Percentiles rank a stretch among this genome's conserved stretches.
These are phyloP conservation scores for Mionectes olivaceus DNA, from an alignment of 2,797 vertebrate genomes.

Conservation along the genomic window DNA sequence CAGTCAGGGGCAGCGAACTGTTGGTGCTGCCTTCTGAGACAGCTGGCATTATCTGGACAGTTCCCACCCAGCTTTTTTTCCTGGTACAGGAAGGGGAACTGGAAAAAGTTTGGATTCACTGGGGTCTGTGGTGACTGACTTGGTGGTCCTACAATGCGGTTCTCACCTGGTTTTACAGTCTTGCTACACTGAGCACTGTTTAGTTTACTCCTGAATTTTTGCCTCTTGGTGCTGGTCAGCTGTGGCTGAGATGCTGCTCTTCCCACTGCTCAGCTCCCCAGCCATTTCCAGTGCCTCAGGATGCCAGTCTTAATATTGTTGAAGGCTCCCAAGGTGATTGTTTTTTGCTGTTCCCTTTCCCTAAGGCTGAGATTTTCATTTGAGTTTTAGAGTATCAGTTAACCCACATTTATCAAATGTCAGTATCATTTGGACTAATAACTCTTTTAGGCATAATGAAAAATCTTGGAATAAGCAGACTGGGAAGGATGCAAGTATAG, in stretches of 20 bases:
- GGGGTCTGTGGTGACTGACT: background rate
- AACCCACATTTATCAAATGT: constrained; percentile 5
- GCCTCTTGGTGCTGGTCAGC: background rate
- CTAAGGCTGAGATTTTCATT: constrained; percentile 5
- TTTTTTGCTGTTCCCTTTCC: background rate
- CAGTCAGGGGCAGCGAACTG: rapidly evolving
- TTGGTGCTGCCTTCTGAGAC: background rate
- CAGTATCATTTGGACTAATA: background rate
- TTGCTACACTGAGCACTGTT: background rate
- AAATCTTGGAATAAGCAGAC: background rate
- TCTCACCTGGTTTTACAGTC: background rate
- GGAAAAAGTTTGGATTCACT: background rate
- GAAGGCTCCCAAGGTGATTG: background rate
- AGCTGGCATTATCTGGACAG: background rate
- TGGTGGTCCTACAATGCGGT: background rate
- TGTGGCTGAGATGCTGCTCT: background rate
- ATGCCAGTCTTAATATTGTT: constrained; percentile 7
- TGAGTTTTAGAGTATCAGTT: background rate
- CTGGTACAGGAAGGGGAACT: background rate
- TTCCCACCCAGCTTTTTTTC: background rate
- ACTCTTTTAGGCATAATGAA: background rate
- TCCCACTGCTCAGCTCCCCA: background rate
- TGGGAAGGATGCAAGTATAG: background rate
- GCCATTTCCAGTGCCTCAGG: background rate
- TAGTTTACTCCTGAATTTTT: background rate